Evolutionary conservation across 1,140 invertebrate species (phyloP), one percentile per base, ranked within the genome.

Genomic region (Aphelenchoides fujianensis): DNA sequence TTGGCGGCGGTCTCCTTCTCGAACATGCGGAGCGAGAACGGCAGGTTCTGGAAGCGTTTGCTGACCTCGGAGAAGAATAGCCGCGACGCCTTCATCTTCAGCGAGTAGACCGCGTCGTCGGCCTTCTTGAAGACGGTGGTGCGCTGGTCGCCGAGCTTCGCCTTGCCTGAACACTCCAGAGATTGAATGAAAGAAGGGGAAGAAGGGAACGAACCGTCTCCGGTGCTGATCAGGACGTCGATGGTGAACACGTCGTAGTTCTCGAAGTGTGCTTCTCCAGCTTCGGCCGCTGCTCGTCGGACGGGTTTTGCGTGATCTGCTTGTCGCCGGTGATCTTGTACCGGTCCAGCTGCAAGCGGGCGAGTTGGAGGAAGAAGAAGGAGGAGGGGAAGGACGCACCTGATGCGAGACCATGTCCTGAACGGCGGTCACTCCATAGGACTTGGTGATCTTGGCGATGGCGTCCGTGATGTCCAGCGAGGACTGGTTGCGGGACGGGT

Each of bases 71-170:
- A 91, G 80, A 94, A 94, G 86, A 99, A 97, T 86, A 90, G 91
- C 81, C 95, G 90, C 16, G 95, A 97, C 54, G 94, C 90, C 87
- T 97, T 98, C 85, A 98, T 88, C 87, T 98, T 98, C 66, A 99
- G 87, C 85, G 92, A 92, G 87, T 98, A 98, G 68, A 92, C 90
- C 35, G 87, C 74, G 85, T 95, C 92, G 81, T 98, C 95, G 73
- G 94, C 97, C 88, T 97, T 97, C 87, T 97, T 98, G 86, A 93
- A 98, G 81, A 98, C 92, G 52, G 96, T 95, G 48, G 95, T 94
- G 82, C 94, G 89, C 16, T 93, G 92, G 79, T 97, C 92, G 85
- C 91, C 89, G 86, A 97, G 94, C 82, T 91, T 90, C 34, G 92
- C 92, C 88, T 90, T 85, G 34, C 82, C 82, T 82, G 28, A 61